Conservation (phyloP, 2,113 vertebrate species). For the Fulica atra region DNA sequence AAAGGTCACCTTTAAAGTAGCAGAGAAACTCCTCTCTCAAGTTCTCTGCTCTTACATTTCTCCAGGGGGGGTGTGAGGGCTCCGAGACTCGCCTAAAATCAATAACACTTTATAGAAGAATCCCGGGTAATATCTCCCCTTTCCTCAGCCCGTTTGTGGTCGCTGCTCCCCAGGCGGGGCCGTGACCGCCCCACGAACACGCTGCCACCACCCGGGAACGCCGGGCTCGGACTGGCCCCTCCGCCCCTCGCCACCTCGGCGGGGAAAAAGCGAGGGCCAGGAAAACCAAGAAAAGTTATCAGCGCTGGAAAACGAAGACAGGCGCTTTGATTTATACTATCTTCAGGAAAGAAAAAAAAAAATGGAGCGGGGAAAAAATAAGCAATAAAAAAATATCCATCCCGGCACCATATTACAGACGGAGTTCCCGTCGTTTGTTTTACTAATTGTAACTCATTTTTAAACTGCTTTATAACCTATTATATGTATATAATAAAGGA, state of each 20-base stretch:
- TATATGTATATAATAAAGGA: background rate
- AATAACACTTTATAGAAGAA: background rate
- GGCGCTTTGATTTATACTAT: background rate
- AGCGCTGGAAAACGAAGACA: background rate
- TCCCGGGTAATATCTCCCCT: too few relatives aligned
- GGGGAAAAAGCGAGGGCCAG: fast-evolving
- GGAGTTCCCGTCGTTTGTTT: background rate
- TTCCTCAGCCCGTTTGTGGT: background rate
- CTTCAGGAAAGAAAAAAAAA: background rate
- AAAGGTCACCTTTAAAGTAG: constrained; percentile 26
- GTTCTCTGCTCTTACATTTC: background rate
- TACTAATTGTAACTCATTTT: background rate
- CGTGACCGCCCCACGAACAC: background rate
- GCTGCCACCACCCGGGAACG: background rate
- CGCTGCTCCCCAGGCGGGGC: background rate
- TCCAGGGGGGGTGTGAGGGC: background rate
- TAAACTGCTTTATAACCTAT: background rate
- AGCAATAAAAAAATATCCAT: background rate
- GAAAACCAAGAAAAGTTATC: background rate
- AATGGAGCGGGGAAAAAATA: background rate
- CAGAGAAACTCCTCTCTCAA: background rate
- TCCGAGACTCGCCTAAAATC: background rate
- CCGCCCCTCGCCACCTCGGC: background rate
- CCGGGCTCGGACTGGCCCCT: background rate
- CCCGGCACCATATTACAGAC: background rate